These are phyloP conservation scores for Myotis daubentonii DNA, from an alignment of 2,797 vertebrate species.

Conservation along the genomic window DNA sequence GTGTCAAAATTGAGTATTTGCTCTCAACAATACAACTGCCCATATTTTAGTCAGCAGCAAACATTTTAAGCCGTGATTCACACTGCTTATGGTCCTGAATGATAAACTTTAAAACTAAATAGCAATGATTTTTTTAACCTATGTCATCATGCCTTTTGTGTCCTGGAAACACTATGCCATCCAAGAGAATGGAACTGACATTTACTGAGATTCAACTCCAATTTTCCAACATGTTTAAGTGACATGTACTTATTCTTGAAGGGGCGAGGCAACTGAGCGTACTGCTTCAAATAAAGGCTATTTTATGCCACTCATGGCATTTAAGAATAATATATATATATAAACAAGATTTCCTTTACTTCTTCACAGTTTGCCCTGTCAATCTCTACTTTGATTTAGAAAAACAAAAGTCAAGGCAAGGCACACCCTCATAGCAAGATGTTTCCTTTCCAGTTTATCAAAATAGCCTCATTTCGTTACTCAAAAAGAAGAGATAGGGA, in stretches of 20 bases:
- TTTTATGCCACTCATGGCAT: neutral
- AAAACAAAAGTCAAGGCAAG: neutral
- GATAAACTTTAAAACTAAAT: neutral
- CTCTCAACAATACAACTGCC: neutral
- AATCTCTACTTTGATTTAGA: neutral
- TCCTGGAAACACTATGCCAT: neutral
- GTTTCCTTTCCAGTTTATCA: neutral
- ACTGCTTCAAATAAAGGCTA: neutral
- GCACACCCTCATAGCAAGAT: neutral
- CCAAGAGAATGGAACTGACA: neutral
- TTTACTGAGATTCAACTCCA: neutral
- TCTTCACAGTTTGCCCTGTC: neutral
- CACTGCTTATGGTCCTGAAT: neutral
- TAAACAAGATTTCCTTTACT: neutral
- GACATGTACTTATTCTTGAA: constrained; percentile 28
- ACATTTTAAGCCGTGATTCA: neutral
- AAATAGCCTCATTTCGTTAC: neutral
- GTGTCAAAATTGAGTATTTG: neutral
- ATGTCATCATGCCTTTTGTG: neutral
- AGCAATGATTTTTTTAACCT: neutral
- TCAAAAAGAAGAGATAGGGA: neutral
- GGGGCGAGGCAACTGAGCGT: neutral
- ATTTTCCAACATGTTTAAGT: neutral
- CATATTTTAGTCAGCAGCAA: neutral
- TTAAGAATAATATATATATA: neutral